These are phyloP conservation scores for Pasiphila rectangulata DNA, from an alignment of 2,888 invertebrate genomes.

Conservation along the genomic window DNA sequence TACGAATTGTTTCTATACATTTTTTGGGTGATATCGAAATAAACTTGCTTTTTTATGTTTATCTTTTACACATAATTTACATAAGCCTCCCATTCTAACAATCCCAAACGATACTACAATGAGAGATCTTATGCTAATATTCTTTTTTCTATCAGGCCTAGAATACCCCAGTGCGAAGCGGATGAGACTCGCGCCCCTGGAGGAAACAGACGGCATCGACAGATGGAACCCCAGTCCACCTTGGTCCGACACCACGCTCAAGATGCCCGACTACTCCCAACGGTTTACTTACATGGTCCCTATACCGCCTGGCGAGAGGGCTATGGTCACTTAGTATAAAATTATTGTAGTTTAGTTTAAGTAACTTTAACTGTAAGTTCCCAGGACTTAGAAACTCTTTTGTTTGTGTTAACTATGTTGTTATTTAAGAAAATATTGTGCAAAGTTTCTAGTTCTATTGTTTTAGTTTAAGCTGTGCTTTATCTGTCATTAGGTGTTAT, in stretches of 20 bases:
- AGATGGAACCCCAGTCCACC: constrained; percentile 93
- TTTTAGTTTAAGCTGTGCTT: too few relatives aligned
- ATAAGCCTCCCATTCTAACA: not conserved
- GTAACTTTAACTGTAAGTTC: not conserved
- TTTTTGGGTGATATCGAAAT: too few relatives aligned
- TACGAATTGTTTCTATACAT: too few relatives aligned
- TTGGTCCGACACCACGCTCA: constrained; percentile 91
- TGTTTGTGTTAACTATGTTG: not conserved
- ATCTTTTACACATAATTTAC: too few relatives aligned
- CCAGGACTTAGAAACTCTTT: not conserved
- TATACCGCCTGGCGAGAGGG: constrained; percentile 83
- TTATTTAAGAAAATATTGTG: too few relatives aligned
- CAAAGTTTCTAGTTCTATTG: too few relatives aligned
- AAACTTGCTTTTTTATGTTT: too few relatives aligned
- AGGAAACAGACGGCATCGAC: constrained; percentile 85
- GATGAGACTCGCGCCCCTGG: constrained; percentile 63
- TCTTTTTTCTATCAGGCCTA: constrained; percentile 43
- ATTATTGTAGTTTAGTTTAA: not conserved
- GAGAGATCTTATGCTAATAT: too few relatives aligned
- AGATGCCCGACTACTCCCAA: constrained; percentile 89
- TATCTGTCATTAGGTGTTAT: too few relatives aligned
- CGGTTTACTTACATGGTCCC: constrained; percentile 89
- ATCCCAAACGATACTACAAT: too few relatives aligned
- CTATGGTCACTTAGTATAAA: constrained; percentile 19
- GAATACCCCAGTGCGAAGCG: constrained; percentile 68